phyloP scores from a whole-genome alignment of 2,113 vertebrate genomes.

The Willisornis vidua region DNA sequence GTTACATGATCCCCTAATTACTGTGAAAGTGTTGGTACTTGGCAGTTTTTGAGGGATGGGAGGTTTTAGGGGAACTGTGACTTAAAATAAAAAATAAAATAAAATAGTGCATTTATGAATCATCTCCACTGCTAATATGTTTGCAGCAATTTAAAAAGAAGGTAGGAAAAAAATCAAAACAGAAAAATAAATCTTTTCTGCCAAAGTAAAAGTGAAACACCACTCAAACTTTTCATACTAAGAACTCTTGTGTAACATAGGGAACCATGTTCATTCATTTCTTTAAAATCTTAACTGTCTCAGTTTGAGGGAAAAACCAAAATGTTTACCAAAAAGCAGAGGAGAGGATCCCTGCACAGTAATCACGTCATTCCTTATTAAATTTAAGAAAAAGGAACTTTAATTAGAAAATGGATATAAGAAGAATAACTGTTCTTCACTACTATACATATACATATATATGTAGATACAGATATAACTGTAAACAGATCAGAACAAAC shows the following conservation, averaged over 20 bases:
- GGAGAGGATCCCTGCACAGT: too few species aligned
- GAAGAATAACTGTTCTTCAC: too few species aligned
- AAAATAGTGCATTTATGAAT: background rate
- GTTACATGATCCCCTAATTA: rapidly evolving
- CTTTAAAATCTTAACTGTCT: background rate
- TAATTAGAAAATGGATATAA: too few species aligned
- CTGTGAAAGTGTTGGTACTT: background rate
- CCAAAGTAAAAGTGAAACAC: background rate
- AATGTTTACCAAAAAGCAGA: too few species aligned
- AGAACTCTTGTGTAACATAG: background rate
- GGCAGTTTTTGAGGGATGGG: background rate
- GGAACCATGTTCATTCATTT: background rate
- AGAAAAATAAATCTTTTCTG: background rate
- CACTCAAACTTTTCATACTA: background rate
- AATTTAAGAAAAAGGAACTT: too few species aligned
- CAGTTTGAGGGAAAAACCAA: too few species aligned
- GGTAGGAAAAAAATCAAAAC: background rate
- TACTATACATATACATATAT: too few species aligned
- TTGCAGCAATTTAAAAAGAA: background rate
- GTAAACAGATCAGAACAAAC: too few species aligned
- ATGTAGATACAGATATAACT: too few species aligned
- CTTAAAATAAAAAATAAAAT: background rate
- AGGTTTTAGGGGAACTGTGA: background rate
- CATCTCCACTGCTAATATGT: background rate
- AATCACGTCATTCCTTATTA: too few species aligned